Evolutionary conservation across 1,140 invertebrate species (phyloP), one percentile per base, ranked within the genome.

Genomic region (Hydropsyche tenuis): DNA sequence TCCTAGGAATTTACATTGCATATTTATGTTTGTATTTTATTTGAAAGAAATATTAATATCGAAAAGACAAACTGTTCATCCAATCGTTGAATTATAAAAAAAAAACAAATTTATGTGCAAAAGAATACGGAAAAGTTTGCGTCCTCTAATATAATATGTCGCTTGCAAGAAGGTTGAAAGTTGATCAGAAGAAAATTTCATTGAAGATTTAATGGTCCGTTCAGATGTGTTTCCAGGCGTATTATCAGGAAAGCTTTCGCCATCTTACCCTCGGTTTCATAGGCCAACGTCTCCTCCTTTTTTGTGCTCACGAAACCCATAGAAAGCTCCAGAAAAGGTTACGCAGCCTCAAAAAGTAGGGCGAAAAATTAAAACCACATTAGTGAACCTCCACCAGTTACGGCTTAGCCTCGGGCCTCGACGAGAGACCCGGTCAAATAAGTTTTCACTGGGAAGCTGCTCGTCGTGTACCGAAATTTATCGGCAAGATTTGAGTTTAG

Each of bases 61-160:
- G 56, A 3, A 9, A 37, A 37, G 9, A 9, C 30, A 9, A 9
- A 60, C 11, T 60, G 56, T 23, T 23, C 56, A 25, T 9, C 23
- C 56, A 60, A 60, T 60, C 56, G 56, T 60, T 60, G 22, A 23
- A 60, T 60, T 60, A 60, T 60, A 14, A 60, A 60, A 60, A 22
- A 20, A 4, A n/a, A n/a, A n/a, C 12, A 60, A 60, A 60, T 60
- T 60, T 60, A 60, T 60, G 23, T 60, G 22, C 4, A 14, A 25
- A 60, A 60, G 20, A 60, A 60, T 60, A 60, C 22, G 56, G 2
- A 23, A 60, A 60, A 60, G 56, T 60, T 60, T 60, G 22, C 7
- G 5, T 37, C 9, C 5, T 60, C 56, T 60, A 60, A 60, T n/a
- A n/a, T n/a, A n/a, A n/a, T 60, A 27, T 60, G 56, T 23, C 56